Conservation (phyloP, 2,113 vertebrate species). For the Seriola dumerili region DNA sequence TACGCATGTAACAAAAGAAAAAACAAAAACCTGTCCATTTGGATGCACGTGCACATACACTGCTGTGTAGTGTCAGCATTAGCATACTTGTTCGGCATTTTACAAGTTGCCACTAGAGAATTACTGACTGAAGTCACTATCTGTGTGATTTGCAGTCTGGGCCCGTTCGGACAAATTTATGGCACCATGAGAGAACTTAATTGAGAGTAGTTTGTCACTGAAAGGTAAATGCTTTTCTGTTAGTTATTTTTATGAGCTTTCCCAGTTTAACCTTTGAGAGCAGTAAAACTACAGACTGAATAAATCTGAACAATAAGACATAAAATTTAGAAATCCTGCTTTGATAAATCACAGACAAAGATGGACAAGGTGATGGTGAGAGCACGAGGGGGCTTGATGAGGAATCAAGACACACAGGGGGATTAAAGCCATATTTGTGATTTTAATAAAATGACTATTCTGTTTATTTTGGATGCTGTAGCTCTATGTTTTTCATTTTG, state of each 20-base stretch:
- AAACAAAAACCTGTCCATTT: constrained; percentile 36
- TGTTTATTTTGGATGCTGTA: background rate
- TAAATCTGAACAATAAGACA: constrained; percentile 25
- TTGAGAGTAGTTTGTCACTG: constrained; percentile 24
- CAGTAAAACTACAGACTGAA: constrained; percentile 23
- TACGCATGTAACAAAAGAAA: background rate
- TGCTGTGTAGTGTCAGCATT: constrained; percentile 42
- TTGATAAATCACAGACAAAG: constrained; percentile 15
- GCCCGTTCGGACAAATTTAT: constrained; percentile 22
- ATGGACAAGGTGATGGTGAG: constrained; percentile 15
- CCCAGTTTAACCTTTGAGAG: constrained; percentile 18
- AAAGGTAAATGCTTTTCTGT: constrained; percentile 24
- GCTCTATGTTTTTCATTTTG: background rate
- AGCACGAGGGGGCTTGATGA: background rate
- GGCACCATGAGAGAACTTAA: constrained; percentile 27
- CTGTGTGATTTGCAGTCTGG: constrained; percentile 26
- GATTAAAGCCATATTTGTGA: constrained; percentile 8
- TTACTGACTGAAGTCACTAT: constrained; percentile 46
- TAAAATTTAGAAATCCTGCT: constrained; percentile 5
- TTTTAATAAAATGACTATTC: background rate
- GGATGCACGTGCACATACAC: constrained; percentile 20
- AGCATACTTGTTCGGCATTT: constrained; percentile 50
- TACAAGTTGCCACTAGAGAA: constrained; percentile 27
- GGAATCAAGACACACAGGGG: background rate
- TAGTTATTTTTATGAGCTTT: constrained; percentile 38